phyloP scores from a whole-genome alignment of 2,113 vertebrate genomes.

The Chunga burmeisteri region DNA sequence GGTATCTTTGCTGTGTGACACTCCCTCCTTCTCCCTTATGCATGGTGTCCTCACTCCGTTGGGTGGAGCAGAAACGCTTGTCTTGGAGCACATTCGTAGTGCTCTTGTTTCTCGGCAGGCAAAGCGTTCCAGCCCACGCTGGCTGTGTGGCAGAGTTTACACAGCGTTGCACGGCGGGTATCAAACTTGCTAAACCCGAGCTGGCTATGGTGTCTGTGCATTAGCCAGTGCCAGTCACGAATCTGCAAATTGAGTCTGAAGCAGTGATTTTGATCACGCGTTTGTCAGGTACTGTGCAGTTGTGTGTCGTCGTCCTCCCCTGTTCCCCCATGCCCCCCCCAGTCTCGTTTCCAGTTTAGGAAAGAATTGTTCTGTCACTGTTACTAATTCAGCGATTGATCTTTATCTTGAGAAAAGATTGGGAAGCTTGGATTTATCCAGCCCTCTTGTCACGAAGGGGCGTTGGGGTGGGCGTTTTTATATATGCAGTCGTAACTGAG shows the following conservation, averaged over 20 bases:
- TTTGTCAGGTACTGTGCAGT: background rate
- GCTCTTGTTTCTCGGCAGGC: background rate
- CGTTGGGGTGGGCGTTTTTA: background rate
- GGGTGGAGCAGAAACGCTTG: background rate
- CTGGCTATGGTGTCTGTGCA: background rate
- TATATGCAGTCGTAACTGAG: background rate
- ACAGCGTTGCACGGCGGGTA: background rate
- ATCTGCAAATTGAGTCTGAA: background rate
- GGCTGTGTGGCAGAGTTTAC: background rate
- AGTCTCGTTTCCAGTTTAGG: background rate
- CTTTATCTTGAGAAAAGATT: background rate
- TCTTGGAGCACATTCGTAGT: background rate
- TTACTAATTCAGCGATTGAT: background rate
- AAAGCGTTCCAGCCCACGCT: background rate
- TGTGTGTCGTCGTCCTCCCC: no score
- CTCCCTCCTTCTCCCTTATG: background rate
- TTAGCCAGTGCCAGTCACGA: background rate
- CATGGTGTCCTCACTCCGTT: background rate
- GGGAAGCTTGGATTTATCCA: background rate
- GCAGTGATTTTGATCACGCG: background rate
- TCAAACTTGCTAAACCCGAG: background rate
- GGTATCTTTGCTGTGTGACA: background rate
- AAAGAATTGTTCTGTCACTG: background rate
- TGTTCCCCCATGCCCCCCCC: rapidly evolving
- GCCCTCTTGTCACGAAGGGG: background rate